Conservation (phyloP, 64 coral and sea anemone species). For the Acropora tenuis region DNA sequence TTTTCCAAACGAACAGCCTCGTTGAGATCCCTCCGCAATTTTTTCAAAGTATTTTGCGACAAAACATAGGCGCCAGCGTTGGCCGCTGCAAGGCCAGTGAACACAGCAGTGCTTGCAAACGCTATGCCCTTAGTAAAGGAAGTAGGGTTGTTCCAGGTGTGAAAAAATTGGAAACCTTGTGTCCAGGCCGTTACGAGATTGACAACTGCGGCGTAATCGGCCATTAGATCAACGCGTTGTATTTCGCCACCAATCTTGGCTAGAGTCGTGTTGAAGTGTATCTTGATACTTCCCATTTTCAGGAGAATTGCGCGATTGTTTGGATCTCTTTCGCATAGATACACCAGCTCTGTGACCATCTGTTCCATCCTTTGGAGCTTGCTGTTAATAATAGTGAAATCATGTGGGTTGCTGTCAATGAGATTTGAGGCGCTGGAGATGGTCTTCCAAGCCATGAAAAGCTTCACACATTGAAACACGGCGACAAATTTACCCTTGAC, state of each 20-base stretch:
- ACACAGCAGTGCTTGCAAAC: constrained; percentile 34
- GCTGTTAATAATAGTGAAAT: constrained; percentile 52
- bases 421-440: constrained; percentile 73
- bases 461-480: constrained; percentile 54
- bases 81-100: constrained; percentile 11
- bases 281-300: constrained; percentile 63
- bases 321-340: constrained; percentile 65
- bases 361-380: constrained; percentile 58
- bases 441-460: constrained; percentile 63
- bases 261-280: constrained; percentile 50
- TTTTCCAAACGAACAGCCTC: constrained; percentile 52
- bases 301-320: constrained; percentile 14
- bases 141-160: constrained; percentile 44
- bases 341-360: constrained; percentile 68
- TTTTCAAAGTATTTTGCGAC: constrained; percentile 46
- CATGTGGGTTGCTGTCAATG: neutral
- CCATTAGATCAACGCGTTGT: constrained; percentile 69
- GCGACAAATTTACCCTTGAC: neutral
- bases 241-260: constrained; percentile 68
- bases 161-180: constrained; percentile 71
- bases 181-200: constrained; percentile 51
- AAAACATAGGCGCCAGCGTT: constrained; percentile 36
- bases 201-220: constrained; percentile 59
- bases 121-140: constrained; percentile 52
- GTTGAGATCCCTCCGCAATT: constrained; percentile 73